Evolutionary conservation across 1,140 invertebrate species (phyloP).

Genomic region (Nasonia vitripennis): DNA sequence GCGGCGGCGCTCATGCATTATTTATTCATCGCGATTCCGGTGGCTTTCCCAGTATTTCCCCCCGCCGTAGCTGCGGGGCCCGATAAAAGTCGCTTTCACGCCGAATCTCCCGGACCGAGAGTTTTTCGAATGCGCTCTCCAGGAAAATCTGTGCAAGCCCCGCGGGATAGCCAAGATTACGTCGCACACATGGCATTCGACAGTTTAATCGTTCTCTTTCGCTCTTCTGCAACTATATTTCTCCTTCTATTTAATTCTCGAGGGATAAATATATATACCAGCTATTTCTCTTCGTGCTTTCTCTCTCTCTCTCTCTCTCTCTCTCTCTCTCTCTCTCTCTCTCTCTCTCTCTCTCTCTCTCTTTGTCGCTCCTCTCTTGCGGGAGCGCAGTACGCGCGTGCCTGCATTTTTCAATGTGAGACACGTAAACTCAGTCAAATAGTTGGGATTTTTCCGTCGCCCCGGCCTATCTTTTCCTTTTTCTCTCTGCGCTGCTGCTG

Average conservation of each 20-base stretch:
- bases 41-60: constrained; percentile 24
- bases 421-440: constrained; percentile 37
- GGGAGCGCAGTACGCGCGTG: background rate
- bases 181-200: background rate
- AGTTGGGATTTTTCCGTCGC: constrained; percentile 31
- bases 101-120: background rate
- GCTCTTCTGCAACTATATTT: background rate
- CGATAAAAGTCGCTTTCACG: constrained; percentile 18
- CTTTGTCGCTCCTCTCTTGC: too few species aligned
- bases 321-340: too few species aligned
- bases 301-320: too few species aligned
- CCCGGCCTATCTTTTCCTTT: constrained; percentile 1
- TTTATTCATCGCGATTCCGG: constrained; percentile 30
- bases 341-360: too few species aligned
- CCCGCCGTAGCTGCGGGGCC: background rate
- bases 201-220: constrained; percentile 17
- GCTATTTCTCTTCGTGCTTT: background rate
- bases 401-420: constrained; percentile 32
- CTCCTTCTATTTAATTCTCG: background rate
- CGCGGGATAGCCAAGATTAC: constrained; percentile 34
- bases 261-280: background rate
- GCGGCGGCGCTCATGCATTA: constrained; percentile 28
- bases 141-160: constrained; percentile 10
- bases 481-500: background rate
- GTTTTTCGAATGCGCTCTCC: background rate